phyloP scores from a whole-genome alignment of 2,888 invertebrate species.

The Reticulitermes lucifugus region DNA sequence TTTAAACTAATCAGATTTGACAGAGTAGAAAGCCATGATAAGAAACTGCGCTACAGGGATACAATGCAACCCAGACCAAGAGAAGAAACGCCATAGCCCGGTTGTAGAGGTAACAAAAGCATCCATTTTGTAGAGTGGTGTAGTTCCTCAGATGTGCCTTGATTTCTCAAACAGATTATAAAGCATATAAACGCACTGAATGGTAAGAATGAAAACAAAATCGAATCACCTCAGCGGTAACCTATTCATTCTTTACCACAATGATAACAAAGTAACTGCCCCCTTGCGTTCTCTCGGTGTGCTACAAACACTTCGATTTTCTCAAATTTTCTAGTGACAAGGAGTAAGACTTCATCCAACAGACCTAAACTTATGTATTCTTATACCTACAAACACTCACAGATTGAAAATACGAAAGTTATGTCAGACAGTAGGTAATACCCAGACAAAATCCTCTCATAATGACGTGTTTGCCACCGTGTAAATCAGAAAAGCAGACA shows the following conservation, averaged over 20 bases:
- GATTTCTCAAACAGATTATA: neutral
- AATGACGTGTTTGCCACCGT: too few species aligned
- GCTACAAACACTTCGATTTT: too few species aligned
- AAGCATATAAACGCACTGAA: neutral
- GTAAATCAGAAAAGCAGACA: too few species aligned
- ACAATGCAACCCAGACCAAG: neutral
- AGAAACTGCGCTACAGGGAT: slow-evolving; percentile 2
- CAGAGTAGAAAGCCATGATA: neutral
- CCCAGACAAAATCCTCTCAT: too few species aligned
- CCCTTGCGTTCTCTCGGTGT: too few species aligned
- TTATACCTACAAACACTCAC: too few species aligned
- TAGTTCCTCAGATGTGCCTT: slow-evolving; percentile 15
- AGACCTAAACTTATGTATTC: too few species aligned
- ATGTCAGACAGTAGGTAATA: too few species aligned
- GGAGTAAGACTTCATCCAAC: too few species aligned
- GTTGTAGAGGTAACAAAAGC: neutral
- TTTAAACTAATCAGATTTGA: neutral
- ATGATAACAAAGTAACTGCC: too few species aligned
- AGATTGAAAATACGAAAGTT: too few species aligned
- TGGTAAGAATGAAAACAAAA: neutral
- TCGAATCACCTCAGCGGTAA: neutral
- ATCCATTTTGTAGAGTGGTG: neutral
- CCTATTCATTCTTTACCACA: neutral
- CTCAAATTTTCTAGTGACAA: too few species aligned
- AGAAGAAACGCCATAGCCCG: neutral